Evolutionary conservation across 37 sponge, comb jelly and placozoan genomes (phyloP), one percentile per base, ranked within the genome.

Genomic region (Ianthella basta): DNA sequence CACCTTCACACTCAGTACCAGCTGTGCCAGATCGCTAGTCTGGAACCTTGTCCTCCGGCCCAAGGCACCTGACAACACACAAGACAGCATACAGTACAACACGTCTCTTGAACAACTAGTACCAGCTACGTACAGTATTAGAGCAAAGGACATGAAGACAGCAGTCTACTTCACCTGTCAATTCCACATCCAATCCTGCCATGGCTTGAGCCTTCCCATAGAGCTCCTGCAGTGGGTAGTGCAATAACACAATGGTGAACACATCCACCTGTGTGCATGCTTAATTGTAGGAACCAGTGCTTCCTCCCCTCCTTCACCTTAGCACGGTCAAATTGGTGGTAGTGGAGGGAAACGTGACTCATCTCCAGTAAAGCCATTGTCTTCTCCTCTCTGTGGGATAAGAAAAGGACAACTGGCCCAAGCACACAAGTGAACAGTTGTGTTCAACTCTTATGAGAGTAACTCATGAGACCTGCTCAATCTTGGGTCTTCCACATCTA

Each of bases 21-120:
- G 78, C 79, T 98, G 98, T 24, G 98, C 86, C 1, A 88, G 20
- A 30, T 91, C 89, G 24, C 24, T 81, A 34, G 93, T 74, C 82
- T 98, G 98, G 60, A 81, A 98, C 55, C 72, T 79, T 0, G 98
- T 98, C 63, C 98, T 79, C 81, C 92, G 93, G 3, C 98, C 98
- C 53, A 98, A 74, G 0, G 86, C 87, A 40, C 97, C 97, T 89
- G 40, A 37, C 23, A 20, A 12, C 0, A 15, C 32, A 56, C 19
- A 25, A 18, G n/a, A n/a, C n/a, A n/a, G n/a, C n/a, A n/a, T n/a
- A n/a, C n/a, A n/a, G n/a, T n/a, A n/a, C n/a, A n/a, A n/a, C n/a
- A n/a, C n/a, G n/a, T n/a, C n/a, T n/a, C n/a, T n/a, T n/a, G n/a
- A n/a, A n/a, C n/a, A n/a, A n/a, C n/a, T n/a, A n/a, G n/a, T n/a